Conservation (phyloP, 2,113 vertebrate genomes). For the Proteles cristata region DNA sequence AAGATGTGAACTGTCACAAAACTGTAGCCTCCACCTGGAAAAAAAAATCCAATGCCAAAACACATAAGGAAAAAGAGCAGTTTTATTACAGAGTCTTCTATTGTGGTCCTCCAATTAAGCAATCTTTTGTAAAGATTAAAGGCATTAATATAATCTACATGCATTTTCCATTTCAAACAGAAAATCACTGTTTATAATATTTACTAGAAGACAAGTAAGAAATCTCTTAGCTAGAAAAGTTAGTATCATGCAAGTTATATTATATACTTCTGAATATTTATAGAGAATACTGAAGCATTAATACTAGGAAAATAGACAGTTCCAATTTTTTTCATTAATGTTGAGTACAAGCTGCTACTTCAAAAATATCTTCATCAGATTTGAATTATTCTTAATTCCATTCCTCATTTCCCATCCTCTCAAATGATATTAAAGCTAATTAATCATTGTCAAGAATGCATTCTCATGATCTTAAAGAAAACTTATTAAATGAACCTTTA, state of each 20-base stretch:
- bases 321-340: conserved; percentile 47
- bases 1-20: not conserved
- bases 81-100: not conserved
- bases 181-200: conserved; percentile 17
- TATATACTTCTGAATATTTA: conserved; percentile 15
- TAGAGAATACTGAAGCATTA: conserved; percentile 50
- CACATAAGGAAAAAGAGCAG: not conserved
- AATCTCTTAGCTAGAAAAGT: conserved; percentile 52
- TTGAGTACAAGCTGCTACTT: conserved; percentile 58
- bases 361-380: conserved; percentile 64
- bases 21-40: not conserved
- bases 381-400: conserved; percentile 58
- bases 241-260: not conserved
- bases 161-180: conserved; percentile 49
- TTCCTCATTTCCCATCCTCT: not conserved
- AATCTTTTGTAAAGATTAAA: conserved; percentile 38
- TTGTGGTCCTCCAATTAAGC: not conserved
- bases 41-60: not conserved
- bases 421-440: conserved; percentile 11
- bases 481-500: conserved; percentile 20
- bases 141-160: not conserved
- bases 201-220: not conserved
- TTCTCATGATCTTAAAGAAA: conserved; percentile 40
- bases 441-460: conserved; percentile 42
- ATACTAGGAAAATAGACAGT: conserved; percentile 50